phyloP scores from a whole-genome alignment of 1,140 invertebrate genomes.

The Brachionus asplanchnoidis region DNA sequence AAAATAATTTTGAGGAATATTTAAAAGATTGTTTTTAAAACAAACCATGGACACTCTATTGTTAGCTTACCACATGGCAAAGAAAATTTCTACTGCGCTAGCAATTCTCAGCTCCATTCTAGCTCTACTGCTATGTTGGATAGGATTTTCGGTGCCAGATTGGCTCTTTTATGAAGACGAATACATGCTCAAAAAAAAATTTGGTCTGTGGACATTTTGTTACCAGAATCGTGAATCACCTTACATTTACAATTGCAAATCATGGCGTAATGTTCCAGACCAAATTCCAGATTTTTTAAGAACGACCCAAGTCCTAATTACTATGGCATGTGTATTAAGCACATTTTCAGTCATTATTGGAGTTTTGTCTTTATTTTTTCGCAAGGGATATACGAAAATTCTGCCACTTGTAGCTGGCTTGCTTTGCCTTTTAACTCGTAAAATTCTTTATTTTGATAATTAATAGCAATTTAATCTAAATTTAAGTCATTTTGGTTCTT shows the following conservation, averaged over 20 bases:
- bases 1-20: not conserved
- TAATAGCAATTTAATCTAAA: not conserved
- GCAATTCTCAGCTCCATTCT: not conserved
- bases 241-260: not conserved
- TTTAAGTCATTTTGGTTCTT: not conserved
- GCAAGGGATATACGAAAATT: not conserved
- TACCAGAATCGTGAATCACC: not conserved
- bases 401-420: not conserved
- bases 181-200: not conserved
- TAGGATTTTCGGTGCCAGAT: not conserved
- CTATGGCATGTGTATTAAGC: not conserved
- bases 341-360: not conserved
- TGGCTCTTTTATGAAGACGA: not conserved
- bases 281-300: not conserved
- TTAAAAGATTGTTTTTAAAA: not conserved
- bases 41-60: not conserved
- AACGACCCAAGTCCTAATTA: conserved; percentile 16
- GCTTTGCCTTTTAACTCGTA: not conserved
- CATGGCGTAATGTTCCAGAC: not conserved
- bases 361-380: not conserved
- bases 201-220: conserved; percentile 14
- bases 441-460: not conserved
- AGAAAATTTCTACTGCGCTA: not conserved
- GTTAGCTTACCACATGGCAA: not conserved
- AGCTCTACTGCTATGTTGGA: not conserved